These are phyloP conservation scores for Pedionomus torquatus DNA, from an alignment of 2,113 vertebrate genomes.

Conservation along the genomic window DNA sequence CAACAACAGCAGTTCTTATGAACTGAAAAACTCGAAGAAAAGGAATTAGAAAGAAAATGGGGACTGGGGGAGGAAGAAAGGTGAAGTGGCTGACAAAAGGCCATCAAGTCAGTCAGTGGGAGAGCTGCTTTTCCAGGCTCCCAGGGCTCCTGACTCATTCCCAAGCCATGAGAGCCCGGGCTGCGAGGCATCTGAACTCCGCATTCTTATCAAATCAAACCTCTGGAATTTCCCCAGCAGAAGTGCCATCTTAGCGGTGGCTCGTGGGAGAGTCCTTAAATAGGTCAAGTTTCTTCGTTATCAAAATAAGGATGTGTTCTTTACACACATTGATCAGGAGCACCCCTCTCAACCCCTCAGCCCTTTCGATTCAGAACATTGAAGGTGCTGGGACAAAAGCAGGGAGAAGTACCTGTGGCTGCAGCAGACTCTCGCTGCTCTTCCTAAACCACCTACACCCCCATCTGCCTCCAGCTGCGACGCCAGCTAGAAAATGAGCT, in stretches of 20 bases:
- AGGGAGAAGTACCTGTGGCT: neutral
- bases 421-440: neutral
- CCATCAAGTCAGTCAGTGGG: slow-evolving; percentile 34
- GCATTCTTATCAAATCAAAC: slow-evolving; percentile 66
- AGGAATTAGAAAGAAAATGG: neutral
- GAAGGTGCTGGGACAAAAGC: neutral
- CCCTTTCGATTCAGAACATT: neutral
- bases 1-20: neutral
- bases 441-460: neutral
- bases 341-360: neutral
- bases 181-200: slow-evolving; percentile 52
- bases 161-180: slow-evolving; percentile 29
- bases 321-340: neutral
- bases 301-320: slow-evolving; percentile 50
- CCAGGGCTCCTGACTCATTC: slow-evolving; percentile 68
- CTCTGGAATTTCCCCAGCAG: slow-evolving; percentile 59
- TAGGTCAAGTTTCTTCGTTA: slow-evolving; percentile 48
- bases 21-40: neutral
- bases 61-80: neutral
- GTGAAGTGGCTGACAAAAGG: slow-evolving; percentile 31
- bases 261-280: slow-evolving; percentile 65
- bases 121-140: slow-evolving; percentile 58
- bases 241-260: slow-evolving; percentile 57
- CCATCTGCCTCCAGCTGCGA: neutral
- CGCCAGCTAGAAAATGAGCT: neutral